Conservation (phyloP, 2,797 vertebrate species). For the Etheostoma nigrum region DNA sequence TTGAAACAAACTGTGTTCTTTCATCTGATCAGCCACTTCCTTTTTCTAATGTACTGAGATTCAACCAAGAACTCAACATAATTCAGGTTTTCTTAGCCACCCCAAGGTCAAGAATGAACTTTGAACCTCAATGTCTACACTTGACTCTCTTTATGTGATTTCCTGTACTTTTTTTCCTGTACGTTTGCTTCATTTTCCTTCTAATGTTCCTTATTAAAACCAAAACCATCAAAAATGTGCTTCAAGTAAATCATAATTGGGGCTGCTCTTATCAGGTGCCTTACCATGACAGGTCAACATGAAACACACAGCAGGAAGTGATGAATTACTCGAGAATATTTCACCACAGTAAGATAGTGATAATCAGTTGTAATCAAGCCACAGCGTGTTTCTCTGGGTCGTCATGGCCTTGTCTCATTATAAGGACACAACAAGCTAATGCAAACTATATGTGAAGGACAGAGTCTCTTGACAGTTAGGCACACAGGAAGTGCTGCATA, state of each 20-base stretch:
- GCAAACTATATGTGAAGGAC: neutral
- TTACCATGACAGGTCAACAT: neutral
- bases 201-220: neutral
- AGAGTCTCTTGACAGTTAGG: neutral
- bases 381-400: constrained; percentile 24
- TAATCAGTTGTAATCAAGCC: constrained; percentile 12
- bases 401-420: constrained; percentile 5
- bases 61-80: neutral
- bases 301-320: constrained; percentile 14
- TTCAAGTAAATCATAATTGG: neutral
- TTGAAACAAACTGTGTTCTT: constrained; percentile 29
- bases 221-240: neutral
- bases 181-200: too few species aligned
- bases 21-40: neutral
- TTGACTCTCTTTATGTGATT: too few species aligned
- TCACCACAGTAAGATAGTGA: neutral
- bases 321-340: constrained; percentile 6
- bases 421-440: constrained; percentile 13
- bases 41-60: neutral
- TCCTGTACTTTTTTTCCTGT: too few species aligned
- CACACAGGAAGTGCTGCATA: constrained; percentile 29
- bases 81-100: too few species aligned
- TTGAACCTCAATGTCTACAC: too few species aligned
- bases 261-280: neutral
- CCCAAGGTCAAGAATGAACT: too few species aligned